These are phyloP conservation scores for Cydia strobilella DNA, from an alignment of 1,140 invertebrate genomes.

Conservation along the genomic window DNA sequence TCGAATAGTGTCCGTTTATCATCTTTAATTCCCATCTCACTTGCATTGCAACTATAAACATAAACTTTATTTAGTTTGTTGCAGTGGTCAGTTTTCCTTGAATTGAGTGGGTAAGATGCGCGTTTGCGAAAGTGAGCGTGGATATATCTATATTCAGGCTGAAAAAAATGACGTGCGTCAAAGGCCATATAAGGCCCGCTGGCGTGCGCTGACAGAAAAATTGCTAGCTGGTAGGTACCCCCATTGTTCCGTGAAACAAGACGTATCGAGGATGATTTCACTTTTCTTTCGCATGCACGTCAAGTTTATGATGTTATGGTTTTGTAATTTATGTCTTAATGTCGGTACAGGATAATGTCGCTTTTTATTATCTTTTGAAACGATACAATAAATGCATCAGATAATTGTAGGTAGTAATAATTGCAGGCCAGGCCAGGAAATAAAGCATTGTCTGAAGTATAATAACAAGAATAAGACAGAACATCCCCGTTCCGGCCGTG, in stretches of 20 bases:
- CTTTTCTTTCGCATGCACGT: slow-evolving; percentile 35
- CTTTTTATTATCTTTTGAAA: slow-evolving; percentile 7
- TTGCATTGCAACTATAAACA: background rate
- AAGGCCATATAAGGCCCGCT: slow-evolving; percentile 39
- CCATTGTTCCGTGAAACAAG: slow-evolving; percentile 46
- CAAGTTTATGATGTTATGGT: slow-evolving; percentile 39
- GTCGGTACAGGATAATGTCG: background rate
- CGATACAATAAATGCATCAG: background rate
- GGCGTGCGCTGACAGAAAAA: slow-evolving; percentile 47
- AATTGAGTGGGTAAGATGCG: background rate
- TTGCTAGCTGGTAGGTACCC: slow-evolving; percentile 39
- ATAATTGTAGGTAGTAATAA: slow-evolving; percentile 17
- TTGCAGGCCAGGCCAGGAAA: background rate
- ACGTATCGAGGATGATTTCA: slow-evolving; percentile 44
- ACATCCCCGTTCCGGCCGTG: too few relatives aligned
- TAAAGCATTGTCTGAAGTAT: background rate
- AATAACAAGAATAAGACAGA: too few relatives aligned
- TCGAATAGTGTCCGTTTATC: slow-evolving; percentile 37
- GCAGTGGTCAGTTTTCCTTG: background rate
- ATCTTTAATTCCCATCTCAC: background rate
- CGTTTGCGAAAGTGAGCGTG: background rate
- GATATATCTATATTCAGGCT: slow-evolving; percentile 41
- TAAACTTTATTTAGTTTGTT: background rate
- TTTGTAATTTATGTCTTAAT: slow-evolving; percentile 27
- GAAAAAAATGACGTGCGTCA: slow-evolving; percentile 48